Evolutionary conservation across 2,113 vertebrate genomes (phyloP).

Genomic region (Lasiurus borealis): DNA sequence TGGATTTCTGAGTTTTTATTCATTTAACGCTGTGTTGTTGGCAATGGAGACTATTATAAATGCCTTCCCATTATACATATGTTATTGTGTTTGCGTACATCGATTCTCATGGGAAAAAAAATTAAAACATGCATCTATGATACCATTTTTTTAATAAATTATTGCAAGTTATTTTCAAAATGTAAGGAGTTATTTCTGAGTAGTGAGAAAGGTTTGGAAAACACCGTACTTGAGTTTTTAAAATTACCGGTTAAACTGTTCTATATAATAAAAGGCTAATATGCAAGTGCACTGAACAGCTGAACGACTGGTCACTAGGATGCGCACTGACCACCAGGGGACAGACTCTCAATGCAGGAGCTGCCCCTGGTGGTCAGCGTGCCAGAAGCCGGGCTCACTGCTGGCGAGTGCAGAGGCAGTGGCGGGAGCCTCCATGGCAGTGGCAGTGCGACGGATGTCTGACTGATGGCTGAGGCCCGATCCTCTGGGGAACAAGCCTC

Average conservation of each 20-base stretch:
- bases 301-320: too few relatives aligned
- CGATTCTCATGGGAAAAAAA: not conserved
- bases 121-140: not conserved
- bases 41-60: not conserved
- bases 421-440: too few relatives aligned
- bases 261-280: too few relatives aligned
- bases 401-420: too few relatives aligned
- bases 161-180: not conserved
- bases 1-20: not conserved
- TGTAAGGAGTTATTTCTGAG: not conserved
- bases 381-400: too few relatives aligned
- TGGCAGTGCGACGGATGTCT: too few relatives aligned
- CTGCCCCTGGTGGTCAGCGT: too few relatives aligned
- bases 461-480: too few relatives aligned
- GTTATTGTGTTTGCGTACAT: not conserved
- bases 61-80: not conserved
- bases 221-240: not conserved
- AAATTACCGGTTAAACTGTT: not conserved
- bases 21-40: not conserved
- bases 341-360: too few relatives aligned
- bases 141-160: not conserved
- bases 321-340: too few relatives aligned
- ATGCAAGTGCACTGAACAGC: too few relatives aligned
- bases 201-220: not conserved
- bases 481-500: too few relatives aligned